Base-by-base conservation (phyloP, 37 sponge, comb jelly and placozoan species). In the Tethya wilhelma region DNA sequence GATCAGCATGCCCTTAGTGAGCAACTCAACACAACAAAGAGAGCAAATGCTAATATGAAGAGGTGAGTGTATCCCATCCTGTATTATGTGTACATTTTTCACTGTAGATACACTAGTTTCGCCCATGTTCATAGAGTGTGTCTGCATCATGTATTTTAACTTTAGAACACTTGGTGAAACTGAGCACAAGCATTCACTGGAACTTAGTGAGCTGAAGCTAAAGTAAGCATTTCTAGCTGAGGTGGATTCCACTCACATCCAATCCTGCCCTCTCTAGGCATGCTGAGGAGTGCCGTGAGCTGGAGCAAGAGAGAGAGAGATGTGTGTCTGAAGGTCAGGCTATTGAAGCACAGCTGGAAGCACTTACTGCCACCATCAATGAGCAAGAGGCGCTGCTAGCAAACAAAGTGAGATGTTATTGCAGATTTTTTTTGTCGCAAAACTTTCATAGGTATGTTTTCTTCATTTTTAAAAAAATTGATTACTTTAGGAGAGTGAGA, bases 1-100 rank as follows among this genome's bases (percentile, higher is more conserved):
- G 22, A 64, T 2, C 75, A 67, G 31, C 42, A 57, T 56, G 36
- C 75, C 44, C 84, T 83, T 32, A 83, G 41, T 64, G 68, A 83
- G 22, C 67, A 83, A 68, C 41, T 83, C 41, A 64, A n/a, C 29
- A 28, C 30, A 5, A 28, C 75, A 12, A 66, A 83, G 29, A 74
- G 67, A 25, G 56, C 65, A 38, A 5, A 55, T 33, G 46, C 67
- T 12, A 44, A 42, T 3, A 25, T 32, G 33, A 70, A 41, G 38
- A 81, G 80, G 80, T 79, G 36, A 37, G 57, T 14, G 23, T 69
- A n/a, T n/a, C n/a, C n/a, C n/a, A n/a, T n/a, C n/a, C n/a, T 14
- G 23, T 67, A 5, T 26, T 4, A 3, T 2, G 7, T 14, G 3
- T 32, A 5, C 2, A 14, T 59, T 59, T 59, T 29, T 9, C 29